These are phyloP conservation scores for Silurus lanzhouensis DNA, from an alignment of 2,797 vertebrate species.

Conservation along the genomic window DNA sequence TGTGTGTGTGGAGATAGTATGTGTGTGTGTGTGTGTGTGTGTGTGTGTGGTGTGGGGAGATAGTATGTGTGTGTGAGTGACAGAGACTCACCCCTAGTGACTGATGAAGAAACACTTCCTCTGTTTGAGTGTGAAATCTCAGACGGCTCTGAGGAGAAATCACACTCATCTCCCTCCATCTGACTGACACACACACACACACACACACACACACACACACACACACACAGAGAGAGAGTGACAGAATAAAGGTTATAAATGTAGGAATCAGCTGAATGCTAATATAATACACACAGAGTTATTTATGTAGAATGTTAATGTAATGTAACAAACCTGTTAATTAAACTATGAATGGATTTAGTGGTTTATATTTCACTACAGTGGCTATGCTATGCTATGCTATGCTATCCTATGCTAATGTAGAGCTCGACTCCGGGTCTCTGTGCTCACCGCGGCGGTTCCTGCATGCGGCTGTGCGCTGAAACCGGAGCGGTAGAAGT, in stretches of 20 bases:
- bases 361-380: neutral
- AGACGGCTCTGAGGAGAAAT: slow-evolving; percentile 72
- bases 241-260: no score
- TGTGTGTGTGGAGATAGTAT: no score
- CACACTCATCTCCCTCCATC: slow-evolving; percentile 82
- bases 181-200: slow-evolving; percentile 58
- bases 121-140: slow-evolving; percentile 78
- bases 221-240: neutral
- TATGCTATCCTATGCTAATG: neutral
- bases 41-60: no score
- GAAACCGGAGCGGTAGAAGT: neutral
- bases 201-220: slow-evolving; percentile 2
- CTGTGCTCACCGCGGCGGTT: slow-evolving; percentile 4
- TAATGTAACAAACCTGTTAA: no score
- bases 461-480: neutral
- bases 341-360: neutral
- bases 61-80: neutral
- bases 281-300: neutral
- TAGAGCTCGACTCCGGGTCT: neutral
- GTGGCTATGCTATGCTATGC: neutral
- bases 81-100: slow-evolving; percentile 74
- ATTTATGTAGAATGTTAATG: no score
- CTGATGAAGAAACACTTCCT: slow-evolving; percentile 86
- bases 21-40: no score
- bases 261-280: neutral